Percentiles rank a stretch among this genome's conserved stretches.
Conservation (phyloP, 2,113 vertebrate genomes). For the Motacilla alba region DNA sequence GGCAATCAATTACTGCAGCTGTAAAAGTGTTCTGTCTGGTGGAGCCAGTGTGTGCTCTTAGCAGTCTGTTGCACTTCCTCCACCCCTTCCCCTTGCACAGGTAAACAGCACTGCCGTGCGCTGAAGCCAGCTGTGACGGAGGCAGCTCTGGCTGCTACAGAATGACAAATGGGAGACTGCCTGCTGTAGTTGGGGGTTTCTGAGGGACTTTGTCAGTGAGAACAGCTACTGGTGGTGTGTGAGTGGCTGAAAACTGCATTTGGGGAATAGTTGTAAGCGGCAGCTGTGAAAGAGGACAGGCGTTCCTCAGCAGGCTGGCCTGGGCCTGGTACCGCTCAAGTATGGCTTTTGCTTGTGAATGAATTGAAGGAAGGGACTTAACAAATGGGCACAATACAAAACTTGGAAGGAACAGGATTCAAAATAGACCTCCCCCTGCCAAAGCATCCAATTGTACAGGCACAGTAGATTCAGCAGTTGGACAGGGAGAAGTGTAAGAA, state of each 20-base stretch:
- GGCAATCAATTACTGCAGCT: conserved; percentile 33
- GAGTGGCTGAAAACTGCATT: neutral
- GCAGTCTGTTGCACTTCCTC: neutral
- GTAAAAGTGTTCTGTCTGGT: neutral
- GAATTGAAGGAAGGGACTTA: neutral
- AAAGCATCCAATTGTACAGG: neutral
- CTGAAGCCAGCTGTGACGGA: neutral
- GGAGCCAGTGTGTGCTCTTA: neutral
- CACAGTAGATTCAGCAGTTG: neutral
- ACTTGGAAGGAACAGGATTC: neutral
- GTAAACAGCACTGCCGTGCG: neutral
- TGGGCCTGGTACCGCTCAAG: neutral
- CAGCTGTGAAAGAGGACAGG: fast-evolving
- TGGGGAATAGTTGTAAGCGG: neutral
- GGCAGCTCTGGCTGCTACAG: neutral
- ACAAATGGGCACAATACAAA: neutral
- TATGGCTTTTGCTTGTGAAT: neutral
- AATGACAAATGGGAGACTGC: neutral
- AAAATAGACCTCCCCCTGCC: neutral
- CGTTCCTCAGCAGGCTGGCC: neutral
- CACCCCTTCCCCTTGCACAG: neutral
- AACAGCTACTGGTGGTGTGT: neutral
- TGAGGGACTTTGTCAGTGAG: neutral
- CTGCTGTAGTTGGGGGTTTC: neutral
- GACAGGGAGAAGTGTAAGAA: neutral